phyloP scores from a whole-genome alignment of 2,797 vertebrate genomes.

The Hemibagrus guttatus region DNA sequence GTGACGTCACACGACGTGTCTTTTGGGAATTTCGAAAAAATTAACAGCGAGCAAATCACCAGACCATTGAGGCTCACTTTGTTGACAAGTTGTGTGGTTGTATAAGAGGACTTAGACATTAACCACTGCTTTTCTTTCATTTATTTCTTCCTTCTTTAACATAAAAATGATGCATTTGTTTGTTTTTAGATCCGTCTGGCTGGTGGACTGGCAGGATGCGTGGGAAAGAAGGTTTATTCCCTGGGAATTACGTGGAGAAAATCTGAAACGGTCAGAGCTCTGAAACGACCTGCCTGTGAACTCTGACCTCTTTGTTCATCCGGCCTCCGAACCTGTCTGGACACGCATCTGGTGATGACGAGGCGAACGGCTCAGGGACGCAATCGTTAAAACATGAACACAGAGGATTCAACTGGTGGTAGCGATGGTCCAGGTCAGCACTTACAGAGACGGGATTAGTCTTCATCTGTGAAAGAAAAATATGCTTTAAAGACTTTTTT shows the following conservation, averaged over 20 bases:
- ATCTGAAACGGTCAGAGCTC: constrained; percentile 74
- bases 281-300: constrained; percentile 19
- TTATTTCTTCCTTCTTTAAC: neutral
- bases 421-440: neutral
- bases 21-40: no score
- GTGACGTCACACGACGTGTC: no score
- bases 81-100: neutral
- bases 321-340: neutral
- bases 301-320: constrained; percentile 22
- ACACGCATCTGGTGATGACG: neutral
- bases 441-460: neutral
- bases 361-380: neutral
- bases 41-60: neutral
- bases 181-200: constrained; percentile 82
- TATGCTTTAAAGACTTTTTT: neutral
- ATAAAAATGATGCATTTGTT: neutral
- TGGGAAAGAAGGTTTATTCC: constrained; percentile 91
- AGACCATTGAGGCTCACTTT: no score
- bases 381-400: neutral
- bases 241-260: constrained; percentile 95
- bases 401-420: neutral
- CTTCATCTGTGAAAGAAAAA: neutral
- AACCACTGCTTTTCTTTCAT: neutral
- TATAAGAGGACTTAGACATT: neutral
- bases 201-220: constrained; percentile 92